Base-by-base conservation (phyloP, 2,797 vertebrate species). In the Leptodactylus fallax region DNA sequence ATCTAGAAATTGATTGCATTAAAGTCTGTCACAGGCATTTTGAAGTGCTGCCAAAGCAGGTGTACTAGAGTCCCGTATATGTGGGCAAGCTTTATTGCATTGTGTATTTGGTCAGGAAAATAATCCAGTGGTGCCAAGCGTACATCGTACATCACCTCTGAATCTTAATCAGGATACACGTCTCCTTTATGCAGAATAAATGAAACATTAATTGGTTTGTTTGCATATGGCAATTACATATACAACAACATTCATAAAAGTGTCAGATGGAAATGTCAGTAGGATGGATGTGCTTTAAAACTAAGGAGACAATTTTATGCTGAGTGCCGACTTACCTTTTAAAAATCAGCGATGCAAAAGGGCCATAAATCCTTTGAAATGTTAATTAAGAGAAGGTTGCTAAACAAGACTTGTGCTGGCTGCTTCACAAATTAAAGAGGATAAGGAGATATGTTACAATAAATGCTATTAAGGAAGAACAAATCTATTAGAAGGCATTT, bases 171-270 rank as follows among this genome's bases (percentile, higher is more conserved):
- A 83, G 55, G 74, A 61, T 79, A 45, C 49, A 63, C 49, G 27
- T 12, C 60, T 81, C 25, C 36, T 83, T 77, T 79, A 78, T 69
- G 53, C 45, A 23, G 8, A 87, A 83, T 72, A 87, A 83, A 89
- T 87, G 71, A 71, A 86, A 86, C 63, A 87, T 89, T 83, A 86
- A 89, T 86, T 89, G 72, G 72, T 86, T 89, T 89, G 88, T 89
- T 83, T 89, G 88, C 80, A 87, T 86, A 83, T 53, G 74, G 85
- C 63, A 89, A 89, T 89, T 82, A 83, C 81, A 87, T 55, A 86
- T 89, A 79, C 79, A 83, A 78, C 77, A 86, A 89, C 80, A 89
- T 89, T 87, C 72, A 89, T 86, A 89, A 89, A 79, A 60, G 85
- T 89, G 85, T 89, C 88, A 86, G 72, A 60, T 89, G 88, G 63